phyloP scores from a whole-genome alignment of 2,797 vertebrate genomes.

The Luscinia luscinia region DNA sequence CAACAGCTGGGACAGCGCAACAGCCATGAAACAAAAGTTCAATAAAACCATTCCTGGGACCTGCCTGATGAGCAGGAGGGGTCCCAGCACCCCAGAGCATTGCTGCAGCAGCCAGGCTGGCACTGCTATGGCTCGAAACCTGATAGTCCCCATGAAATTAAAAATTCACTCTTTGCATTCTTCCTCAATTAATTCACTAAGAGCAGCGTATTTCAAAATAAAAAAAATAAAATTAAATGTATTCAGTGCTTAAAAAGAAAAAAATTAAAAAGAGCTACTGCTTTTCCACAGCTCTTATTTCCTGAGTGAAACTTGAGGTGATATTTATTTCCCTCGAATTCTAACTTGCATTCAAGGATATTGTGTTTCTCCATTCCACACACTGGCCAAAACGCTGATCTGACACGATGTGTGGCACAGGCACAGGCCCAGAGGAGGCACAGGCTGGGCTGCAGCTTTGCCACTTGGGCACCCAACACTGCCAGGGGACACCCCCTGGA shows the following conservation, averaged over 20 bases:
- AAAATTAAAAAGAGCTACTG: neutral
- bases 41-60: neutral
- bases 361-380: neutral
- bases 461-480: neutral
- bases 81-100: neutral
- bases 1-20: conserved; percentile 43
- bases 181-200: neutral
- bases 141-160: neutral
- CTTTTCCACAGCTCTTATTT: neutral
- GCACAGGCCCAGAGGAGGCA: neutral
- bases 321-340: neutral
- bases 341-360: neutral
- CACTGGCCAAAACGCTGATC: neutral
- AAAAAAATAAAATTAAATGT: neutral
- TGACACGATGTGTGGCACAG: neutral
- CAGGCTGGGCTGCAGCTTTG: neutral
- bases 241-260: neutral
- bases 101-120: neutral
- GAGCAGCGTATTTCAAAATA: neutral
- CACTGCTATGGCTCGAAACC: neutral
- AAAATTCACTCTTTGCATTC: neutral
- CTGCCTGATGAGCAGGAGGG: neutral
- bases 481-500: neutral
- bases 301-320: neutral
- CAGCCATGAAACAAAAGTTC: neutral